Evolutionary conservation across 2,797 vertebrate species (phyloP).

Genomic region (Cheirogaleus major): DNA sequence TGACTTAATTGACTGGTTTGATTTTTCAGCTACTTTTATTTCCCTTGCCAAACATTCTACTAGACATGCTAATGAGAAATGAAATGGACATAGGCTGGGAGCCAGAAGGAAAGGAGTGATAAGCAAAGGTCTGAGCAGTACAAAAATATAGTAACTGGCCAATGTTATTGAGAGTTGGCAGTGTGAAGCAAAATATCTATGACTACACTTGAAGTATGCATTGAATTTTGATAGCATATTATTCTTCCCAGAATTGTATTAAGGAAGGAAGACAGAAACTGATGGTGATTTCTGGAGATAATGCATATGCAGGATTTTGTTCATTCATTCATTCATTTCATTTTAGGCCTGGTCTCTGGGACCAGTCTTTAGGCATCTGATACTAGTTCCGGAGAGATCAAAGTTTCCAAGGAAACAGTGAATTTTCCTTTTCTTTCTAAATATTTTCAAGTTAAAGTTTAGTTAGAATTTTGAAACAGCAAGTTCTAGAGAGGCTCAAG

Average conservation of each 20-base stretch:
- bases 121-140: not conserved
- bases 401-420: not conserved
- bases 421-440: constrained; percentile 22
- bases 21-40: constrained; percentile 76
- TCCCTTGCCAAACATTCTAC: constrained; percentile 65
- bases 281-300: not conserved
- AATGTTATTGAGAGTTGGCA: not conserved
- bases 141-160: not conserved
- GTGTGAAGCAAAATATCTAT: not conserved
- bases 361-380: not conserved
- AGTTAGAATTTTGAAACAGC: not conserved
- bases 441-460: not conserved
- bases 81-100: constrained; percentile 49
- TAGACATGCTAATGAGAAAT: constrained; percentile 66
- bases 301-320: not conserved
- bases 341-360: not conserved
- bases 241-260: not conserved
- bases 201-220: not conserved
- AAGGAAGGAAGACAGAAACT: not conserved
- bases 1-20: constrained; percentile 69
- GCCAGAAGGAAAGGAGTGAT: constrained; percentile 41
- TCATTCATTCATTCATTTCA: not conserved
- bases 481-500: not conserved
- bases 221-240: not conserved
- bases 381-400: not conserved